Conservation (phyloP, 2,888 invertebrate genomes). For the Pristionchus fissidentatus region DNA sequence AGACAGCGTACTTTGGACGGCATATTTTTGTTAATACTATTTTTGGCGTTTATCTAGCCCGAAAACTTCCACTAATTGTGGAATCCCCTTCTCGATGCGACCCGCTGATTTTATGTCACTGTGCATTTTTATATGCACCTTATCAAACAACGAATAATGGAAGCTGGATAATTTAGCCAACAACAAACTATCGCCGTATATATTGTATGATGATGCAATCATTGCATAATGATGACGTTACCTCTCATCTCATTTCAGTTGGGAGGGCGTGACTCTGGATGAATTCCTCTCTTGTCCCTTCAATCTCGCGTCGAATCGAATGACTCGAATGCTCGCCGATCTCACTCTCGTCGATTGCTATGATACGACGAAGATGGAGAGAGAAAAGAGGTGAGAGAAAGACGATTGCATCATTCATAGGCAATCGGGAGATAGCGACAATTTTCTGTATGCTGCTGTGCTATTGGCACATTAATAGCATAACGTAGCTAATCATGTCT, state of each 20-base stretch:
- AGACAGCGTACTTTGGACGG: too few relatives aligned
- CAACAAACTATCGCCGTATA: neutral
- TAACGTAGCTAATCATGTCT: too few relatives aligned
- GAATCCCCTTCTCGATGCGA: too few relatives aligned
- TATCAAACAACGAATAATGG: too few relatives aligned
- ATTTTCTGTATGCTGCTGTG: too few relatives aligned
- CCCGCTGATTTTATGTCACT: too few relatives aligned
- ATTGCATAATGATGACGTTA: neutral
- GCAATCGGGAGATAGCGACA: neutral
- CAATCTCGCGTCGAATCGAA: constrained; percentile 94
- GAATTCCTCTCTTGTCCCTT: constrained; percentile 92
- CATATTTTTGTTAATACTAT: too few relatives aligned
- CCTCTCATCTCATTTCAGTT: constrained; percentile 55
- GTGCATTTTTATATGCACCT: too few relatives aligned
- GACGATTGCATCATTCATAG: neutral
- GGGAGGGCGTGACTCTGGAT: constrained; percentile 87
- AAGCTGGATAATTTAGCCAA: too few relatives aligned
- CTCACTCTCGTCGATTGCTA: constrained; percentile 95
- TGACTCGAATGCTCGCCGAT: constrained; percentile 97
- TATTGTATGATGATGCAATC: neutral
- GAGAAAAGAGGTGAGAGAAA: constrained; percentile 48
- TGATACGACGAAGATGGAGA: constrained; percentile 60
- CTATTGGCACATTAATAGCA: too few relatives aligned
- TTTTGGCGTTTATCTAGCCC: too few relatives aligned
- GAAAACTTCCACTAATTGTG: too few relatives aligned